phyloP scores from a whole-genome alignment of 2,797 vertebrate species.

The Myripristis jacobus region DNA sequence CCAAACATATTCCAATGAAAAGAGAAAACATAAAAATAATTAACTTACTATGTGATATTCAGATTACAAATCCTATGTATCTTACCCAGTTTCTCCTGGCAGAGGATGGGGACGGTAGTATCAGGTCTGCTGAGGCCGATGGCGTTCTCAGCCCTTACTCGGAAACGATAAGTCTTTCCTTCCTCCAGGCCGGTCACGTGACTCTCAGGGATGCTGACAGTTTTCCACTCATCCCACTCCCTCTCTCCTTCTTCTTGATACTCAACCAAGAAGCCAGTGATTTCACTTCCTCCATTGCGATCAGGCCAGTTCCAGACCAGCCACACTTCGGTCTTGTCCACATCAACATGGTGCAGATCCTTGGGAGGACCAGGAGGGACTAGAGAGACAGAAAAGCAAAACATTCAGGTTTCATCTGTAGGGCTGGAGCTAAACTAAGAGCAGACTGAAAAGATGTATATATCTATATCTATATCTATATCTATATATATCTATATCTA shows the following conservation, averaged over 20 bases:
- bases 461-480: no score
- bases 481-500: no score
- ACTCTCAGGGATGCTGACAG: slow-evolving; percentile 93
- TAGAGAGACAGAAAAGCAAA: slow-evolving; percentile 59
- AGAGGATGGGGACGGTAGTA: slow-evolving; percentile 96
- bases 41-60: no score
- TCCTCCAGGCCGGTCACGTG: slow-evolving; percentile 94
- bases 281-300: slow-evolving; percentile 96
- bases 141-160: slow-evolving; percentile 95
- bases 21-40: neutral
- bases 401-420: neutral
- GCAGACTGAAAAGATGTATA: no score
- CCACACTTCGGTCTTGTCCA: slow-evolving; percentile 97
- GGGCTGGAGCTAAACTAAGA: no score
- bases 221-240: slow-evolving; percentile 97
- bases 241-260: slow-evolving; percentile 94
- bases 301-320: slow-evolving; percentile 98
- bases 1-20: neutral
- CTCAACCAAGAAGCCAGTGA: slow-evolving; percentile 97
- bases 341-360: slow-evolving; percentile 95
- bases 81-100: slow-evolving; percentile 97
- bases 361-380: slow-evolving; percentile 98
- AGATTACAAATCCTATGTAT: neutral
- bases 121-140: slow-evolving; percentile 96
- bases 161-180: slow-evolving; percentile 97